Conservation (phyloP, 2,113 vertebrate species). For the Ptilorrhoa leucosticta region DNA sequence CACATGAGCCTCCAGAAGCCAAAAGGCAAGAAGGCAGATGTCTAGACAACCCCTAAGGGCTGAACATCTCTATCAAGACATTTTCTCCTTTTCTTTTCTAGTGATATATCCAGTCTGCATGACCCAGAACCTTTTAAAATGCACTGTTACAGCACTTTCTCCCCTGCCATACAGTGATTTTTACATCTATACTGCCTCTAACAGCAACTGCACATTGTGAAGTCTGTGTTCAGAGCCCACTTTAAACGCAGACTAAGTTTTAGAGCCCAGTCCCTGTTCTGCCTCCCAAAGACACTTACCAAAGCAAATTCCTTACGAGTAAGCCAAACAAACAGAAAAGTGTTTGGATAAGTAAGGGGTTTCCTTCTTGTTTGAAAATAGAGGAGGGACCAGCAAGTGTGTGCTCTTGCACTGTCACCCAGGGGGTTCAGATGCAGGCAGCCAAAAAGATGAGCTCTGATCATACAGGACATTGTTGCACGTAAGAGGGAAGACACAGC, state of each 20-base stretch:
- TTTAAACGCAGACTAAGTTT: neutral
- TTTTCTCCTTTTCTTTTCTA: neutral
- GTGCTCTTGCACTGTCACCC: neutral
- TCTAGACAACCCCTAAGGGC: neutral
- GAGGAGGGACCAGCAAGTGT: neutral
- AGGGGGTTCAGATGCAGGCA: neutral
- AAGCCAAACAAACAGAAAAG: slow-evolving; percentile 4
- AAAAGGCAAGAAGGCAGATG: neutral
- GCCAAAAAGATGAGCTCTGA: neutral
- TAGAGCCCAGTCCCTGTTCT: neutral
- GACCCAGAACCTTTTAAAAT: neutral
- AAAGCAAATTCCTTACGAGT: slow-evolving; percentile 1
- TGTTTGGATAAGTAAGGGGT: neutral
- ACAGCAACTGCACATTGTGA: neutral
- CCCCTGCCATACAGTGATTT: neutral
- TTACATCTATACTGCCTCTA: neutral
- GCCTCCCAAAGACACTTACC: neutral
- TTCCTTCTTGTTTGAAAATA: neutral
- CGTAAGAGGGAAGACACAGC: accelerated
- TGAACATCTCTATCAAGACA: neutral
- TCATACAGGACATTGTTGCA: neutral
- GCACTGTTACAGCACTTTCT: neutral
- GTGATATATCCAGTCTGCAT: neutral
- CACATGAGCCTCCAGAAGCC: neutral
- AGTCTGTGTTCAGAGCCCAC: neutral